Evolutionary conservation across 2,888 invertebrate species (phyloP).

Genomic region (Oscheius onirici): DNA sequence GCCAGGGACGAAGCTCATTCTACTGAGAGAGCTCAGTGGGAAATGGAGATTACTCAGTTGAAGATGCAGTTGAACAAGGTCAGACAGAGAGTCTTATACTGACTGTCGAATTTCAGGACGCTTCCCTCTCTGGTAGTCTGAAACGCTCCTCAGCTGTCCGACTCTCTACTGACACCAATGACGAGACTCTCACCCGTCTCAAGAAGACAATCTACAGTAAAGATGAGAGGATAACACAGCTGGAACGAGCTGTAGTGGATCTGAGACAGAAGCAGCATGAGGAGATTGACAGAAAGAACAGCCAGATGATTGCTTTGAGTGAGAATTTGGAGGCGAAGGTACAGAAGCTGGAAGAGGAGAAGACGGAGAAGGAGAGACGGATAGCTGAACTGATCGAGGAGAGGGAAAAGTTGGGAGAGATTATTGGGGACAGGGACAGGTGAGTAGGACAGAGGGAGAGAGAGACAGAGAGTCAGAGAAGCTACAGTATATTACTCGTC

Average conservation of each 20-base stretch:
- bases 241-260: conserved; percentile 61
- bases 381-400: conserved; percentile 42
- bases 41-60: conserved; percentile 83
- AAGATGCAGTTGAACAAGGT: conserved; percentile 58
- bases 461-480: not conserved
- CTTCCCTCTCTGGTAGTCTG: conserved; percentile 47
- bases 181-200: conserved; percentile 54
- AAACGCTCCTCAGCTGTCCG: conserved; percentile 37
- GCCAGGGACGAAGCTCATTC: conserved; percentile 80
- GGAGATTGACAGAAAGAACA: conserved; percentile 45
- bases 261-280: conserved; percentile 52
- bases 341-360: conserved; percentile 47
- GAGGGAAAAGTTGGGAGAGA: conserved; percentile 30
- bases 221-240: conserved; percentile 65
- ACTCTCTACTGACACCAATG: conserved; percentile 19
- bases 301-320: conserved; percentile 41
- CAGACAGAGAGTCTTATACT: no score
- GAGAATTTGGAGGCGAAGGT: conserved; percentile 47
- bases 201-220: conserved; percentile 57
- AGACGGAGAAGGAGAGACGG: conserved; percentile 37
- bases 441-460: not conserved
- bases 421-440: conserved; percentile 29
- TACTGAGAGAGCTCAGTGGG: conserved; percentile 82
- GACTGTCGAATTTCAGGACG: conserved; percentile 33
- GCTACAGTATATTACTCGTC: not conserved